Conservation (phyloP, 2,113 vertebrate species). For the Athene noctua region DNA sequence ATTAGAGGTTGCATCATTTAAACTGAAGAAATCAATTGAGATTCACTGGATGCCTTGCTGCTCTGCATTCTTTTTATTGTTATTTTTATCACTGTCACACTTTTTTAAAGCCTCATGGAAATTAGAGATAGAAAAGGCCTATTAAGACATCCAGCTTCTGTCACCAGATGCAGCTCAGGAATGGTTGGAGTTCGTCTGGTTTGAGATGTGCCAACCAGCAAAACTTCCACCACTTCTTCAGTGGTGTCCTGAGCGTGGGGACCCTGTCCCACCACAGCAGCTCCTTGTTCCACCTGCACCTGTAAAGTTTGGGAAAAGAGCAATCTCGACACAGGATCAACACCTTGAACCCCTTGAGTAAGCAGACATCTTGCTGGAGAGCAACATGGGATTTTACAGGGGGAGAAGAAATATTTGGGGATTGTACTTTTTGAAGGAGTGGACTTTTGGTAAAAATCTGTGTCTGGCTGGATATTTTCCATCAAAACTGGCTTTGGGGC, state of each 20-base stretch:
- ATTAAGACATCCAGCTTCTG: not conserved
- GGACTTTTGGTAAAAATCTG: not conserved
- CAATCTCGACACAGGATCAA: fast-evolving
- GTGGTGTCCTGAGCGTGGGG: not conserved
- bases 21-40: not conserved
- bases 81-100: not conserved
- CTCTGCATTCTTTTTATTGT: not conserved
- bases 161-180: not conserved
- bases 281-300: not conserved
- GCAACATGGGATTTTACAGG: not conserved
- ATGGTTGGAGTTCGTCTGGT: not conserved
- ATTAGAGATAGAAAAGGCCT: not conserved
- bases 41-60: not conserved
- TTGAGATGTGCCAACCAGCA: not conserved
- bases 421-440: not conserved
- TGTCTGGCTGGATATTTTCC: not conserved
- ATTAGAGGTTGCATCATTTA: not conserved
- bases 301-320: not conserved
- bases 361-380: not conserved
- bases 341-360: not conserved
- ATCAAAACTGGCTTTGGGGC: not conserved
- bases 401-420: not conserved
- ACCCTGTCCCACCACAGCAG: not conserved
- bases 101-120: not conserved
- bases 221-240: not conserved